Conservation (phyloP, 2,888 invertebrate species). For the Sesia bembeciformis region DNA sequence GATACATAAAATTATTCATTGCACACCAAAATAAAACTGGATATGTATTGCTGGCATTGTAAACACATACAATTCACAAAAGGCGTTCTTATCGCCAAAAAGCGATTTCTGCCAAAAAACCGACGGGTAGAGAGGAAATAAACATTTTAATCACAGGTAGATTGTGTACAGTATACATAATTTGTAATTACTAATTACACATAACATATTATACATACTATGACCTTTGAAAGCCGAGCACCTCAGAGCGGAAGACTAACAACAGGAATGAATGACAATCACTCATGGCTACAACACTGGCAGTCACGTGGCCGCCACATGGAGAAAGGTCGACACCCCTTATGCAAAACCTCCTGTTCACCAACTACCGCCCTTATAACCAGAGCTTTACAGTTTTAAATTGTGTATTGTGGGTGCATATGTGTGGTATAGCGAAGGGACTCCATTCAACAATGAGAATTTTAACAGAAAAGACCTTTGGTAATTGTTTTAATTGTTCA, state of each 20-base stretch:
- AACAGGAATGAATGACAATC: background rate
- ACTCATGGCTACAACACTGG: background rate
- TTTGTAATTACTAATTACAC: no score
- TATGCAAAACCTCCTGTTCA: conserved; percentile 9
- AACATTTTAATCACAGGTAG: no score
- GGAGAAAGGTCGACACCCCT: conserved; percentile 39
- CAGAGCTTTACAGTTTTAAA: no score
- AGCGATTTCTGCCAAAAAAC: no score
- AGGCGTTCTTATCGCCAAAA: no score
- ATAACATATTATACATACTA: no score
- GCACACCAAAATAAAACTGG: no score
- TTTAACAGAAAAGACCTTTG: background rate
- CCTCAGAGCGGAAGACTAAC: background rate
- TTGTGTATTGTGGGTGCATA: background rate
- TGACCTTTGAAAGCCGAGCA: background rate
- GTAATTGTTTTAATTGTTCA: background rate
- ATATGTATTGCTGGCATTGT: no score
- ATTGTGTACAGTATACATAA: no score
- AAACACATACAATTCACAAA: no score
- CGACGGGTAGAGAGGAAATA: no score
- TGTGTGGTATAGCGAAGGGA: background rate
- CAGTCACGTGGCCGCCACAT: conserved; percentile 34
- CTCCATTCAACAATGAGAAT: background rate
- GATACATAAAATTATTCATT: no score
- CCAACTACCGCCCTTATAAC: conserved; percentile 2